phyloP scores from a whole-genome alignment of 2,888 invertebrate species.

The Orchesella flavescens region DNA sequence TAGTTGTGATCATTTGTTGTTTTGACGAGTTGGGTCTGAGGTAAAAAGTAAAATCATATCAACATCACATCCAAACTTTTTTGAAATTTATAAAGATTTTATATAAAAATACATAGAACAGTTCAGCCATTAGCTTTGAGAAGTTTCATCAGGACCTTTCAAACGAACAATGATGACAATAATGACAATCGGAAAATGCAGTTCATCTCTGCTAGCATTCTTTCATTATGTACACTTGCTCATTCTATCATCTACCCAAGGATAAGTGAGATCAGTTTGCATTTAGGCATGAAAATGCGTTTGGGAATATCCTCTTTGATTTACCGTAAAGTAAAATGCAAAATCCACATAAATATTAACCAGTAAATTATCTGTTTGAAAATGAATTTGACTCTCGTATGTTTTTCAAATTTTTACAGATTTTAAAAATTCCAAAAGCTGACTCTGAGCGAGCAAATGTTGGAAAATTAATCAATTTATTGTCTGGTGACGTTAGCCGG shows the following conservation, averaged over 20 bases:
- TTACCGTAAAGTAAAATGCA: constrained; percentile 87
- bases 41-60: neutral
- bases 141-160: constrained; percentile 36
- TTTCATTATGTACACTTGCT: constrained; percentile 82
- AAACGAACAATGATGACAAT: neutral
- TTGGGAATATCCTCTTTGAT: constrained; percentile 87
- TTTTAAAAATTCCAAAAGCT: constrained; percentile 84
- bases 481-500: constrained; percentile 94
- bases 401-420: constrained; percentile 75
- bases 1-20: neutral
- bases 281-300: constrained; percentile 88
- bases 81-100: too few relatives aligned
- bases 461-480: constrained; percentile 92
- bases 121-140: constrained; percentile 28
- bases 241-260: constrained; percentile 89
- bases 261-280: constrained; percentile 87
- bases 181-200: constrained; percentile 76
- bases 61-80: too few relatives aligned
- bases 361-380: too few relatives aligned
- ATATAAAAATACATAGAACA: neutral
- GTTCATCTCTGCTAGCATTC: constrained; percentile 83
- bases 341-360: too few relatives aligned
- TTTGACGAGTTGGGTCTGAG: constrained; percentile 32
- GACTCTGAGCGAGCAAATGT: constrained; percentile 89
- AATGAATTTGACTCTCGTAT: too few relatives aligned